A percentile compares a stretch with the other conserved stretches of the same genome.
These are phyloP conservation scores for Mylabris phalerata DNA, from an alignment of 1,140 invertebrate genomes.

Conservation along the genomic window DNA sequence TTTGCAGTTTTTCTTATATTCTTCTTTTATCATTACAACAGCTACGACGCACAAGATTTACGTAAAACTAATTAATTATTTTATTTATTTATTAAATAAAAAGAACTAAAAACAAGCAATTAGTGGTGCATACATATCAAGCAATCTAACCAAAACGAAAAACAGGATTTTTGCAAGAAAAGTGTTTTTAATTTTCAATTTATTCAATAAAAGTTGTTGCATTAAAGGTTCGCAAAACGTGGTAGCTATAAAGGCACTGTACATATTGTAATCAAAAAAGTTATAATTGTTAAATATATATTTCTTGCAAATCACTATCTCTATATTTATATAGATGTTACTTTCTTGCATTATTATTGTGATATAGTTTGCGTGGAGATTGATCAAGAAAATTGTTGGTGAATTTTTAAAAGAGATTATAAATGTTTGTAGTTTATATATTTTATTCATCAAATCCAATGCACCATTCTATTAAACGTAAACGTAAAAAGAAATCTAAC, in stretches of 20 bases:
- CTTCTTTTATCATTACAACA: constrained; percentile 89
- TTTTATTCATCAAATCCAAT: too few species aligned
- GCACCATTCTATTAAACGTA: too few species aligned
- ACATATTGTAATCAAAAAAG: constrained; percentile 19
- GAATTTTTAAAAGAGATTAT: too few species aligned
- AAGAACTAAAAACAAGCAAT: not conserved
- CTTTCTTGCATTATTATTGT: too few species aligned
- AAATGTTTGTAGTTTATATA: too few species aligned
- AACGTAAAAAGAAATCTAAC: too few species aligned
- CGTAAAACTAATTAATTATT: not conserved
- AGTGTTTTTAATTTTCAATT: not conserved
- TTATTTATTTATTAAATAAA: not conserved
- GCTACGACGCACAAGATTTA: constrained; percentile 39
- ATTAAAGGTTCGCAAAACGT: constrained; percentile 32
- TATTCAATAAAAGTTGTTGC: constrained; percentile 7
- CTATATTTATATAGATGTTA: too few species aligned
- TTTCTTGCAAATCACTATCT: too few species aligned
- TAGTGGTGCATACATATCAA: constrained; percentile 20
- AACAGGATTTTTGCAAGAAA: not conserved
- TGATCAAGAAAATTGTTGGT: too few species aligned
- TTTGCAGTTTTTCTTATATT: constrained; percentile 89
- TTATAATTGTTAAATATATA: too few species aligned
- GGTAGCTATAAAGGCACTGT: constrained; percentile 31
- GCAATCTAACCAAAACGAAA: not conserved
- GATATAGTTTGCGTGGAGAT: too few species aligned